Percentiles rank a stretch among this genome's conserved stretches.
Evolutionary conservation across 2,797 vertebrate species (phyloP).

Genomic region (Amazona finschi): DNA sequence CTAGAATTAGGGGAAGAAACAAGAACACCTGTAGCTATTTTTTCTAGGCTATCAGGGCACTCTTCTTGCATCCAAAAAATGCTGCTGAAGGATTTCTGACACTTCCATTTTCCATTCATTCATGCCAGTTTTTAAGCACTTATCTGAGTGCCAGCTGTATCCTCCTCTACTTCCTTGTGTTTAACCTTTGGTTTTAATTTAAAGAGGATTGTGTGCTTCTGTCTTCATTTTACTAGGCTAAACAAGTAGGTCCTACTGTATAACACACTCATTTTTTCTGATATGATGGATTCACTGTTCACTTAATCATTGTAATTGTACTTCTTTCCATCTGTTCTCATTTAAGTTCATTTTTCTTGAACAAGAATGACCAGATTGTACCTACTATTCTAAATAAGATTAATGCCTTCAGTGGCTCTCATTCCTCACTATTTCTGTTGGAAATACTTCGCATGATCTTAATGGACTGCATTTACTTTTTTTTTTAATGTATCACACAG

Average conservation of each 20-base stretch:
- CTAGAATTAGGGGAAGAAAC: background rate
- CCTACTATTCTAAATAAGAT: slow-evolving; percentile 34
- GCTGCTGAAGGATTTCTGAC: background rate
- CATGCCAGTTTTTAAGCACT: background rate
- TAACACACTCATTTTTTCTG: background rate
- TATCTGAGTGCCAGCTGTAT: background rate
- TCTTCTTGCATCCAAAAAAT: background rate
- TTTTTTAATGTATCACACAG: background rate
- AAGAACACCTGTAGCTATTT: background rate
- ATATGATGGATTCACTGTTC: background rate
- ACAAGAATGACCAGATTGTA: slow-evolving; percentile 44
- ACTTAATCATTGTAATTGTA: slow-evolving; percentile 1
- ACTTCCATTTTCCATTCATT: background rate
- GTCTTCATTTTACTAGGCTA: background rate
- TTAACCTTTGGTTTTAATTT: background rate
- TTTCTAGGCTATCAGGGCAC: background rate
- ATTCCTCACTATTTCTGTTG: background rate
- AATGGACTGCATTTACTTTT: background rate
- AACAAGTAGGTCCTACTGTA: background rate
- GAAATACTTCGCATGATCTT: background rate
- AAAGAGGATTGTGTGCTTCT: background rate
- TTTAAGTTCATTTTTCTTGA: slow-evolving; percentile 47
- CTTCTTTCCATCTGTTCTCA: slow-evolving; percentile 47
- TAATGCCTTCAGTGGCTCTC: slow-evolving; percentile 2
- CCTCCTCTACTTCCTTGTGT: background rate